Evolutionary conservation across 2,888 invertebrate species (phyloP), one percentile per base, ranked within the genome.

Genomic region (Chaetogeoica ovagalla): DNA sequence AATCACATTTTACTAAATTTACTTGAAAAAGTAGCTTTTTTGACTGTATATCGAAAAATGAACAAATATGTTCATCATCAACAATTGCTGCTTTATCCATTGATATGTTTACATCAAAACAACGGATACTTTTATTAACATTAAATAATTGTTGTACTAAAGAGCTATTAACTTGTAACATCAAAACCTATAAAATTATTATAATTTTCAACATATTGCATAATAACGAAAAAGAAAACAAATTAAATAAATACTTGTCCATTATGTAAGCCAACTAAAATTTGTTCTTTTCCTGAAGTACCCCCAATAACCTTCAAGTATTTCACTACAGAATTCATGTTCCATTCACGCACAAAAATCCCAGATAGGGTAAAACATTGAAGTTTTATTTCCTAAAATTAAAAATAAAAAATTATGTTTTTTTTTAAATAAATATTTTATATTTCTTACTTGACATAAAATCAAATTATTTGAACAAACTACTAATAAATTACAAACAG

Each of bases 241-340:
- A 5, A 62, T 4, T 21, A 39, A 39, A 60, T 52, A 59, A 59
- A 85, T 85, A 93, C 93, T 89, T 96, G 92, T 82, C 97, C 97
- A 88, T 93, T 96, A 85, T 94, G 92, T 0, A 96, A 88, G 17
- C 98, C 99, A 60, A 97, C 89, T 57, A 99, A 90, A 37, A 99
- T 88, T 3, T 97, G 95, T 87, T 99, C 99, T 83, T 93, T 89
- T 0, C 92, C 92, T 0, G 92, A 87, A 9, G 94, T 93, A 0
- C 96, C 96, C 0, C 96, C 96, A 13, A 93, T 91, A 0, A 95
- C 93, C 88, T 95, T 94, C 72, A 95, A 94, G 84, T 95, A 95
- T 39, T 94, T 89, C 83, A 96, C 94, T 43, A 92, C 89, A 21
- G 93, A 92, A 82, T 94, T 94, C 88, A 96, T 91, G 66, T 91